Evolutionary conservation across 2,113 vertebrate species (phyloP), one percentile per base, ranked within the genome.

Genomic region (Trogon melanurus): DNA sequence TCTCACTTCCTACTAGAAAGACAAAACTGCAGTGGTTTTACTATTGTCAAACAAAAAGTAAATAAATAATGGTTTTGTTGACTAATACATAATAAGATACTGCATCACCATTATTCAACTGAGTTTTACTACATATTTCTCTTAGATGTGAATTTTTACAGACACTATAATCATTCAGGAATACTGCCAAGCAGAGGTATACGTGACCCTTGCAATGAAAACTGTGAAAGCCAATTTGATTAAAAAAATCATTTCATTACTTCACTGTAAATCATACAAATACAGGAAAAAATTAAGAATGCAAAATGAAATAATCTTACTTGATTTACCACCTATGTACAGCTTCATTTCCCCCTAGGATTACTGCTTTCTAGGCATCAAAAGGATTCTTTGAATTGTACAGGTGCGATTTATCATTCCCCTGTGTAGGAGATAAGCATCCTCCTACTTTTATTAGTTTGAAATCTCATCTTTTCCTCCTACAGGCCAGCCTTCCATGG

Each of bases 21-120:
- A 93, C 48, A 88, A 74, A 97, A 95, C 67, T 14, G 17, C 50
- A 62, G 22, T 61, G 86, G 32, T 82, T 97, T 96, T 84, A 87
- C 53, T 90, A 54, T 10, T 79, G 83, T 53, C 85, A 93, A 93
- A 88, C 32, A 81, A 91, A 87, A 94, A 76, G 45, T 87, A 78
- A 95, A 82, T 90, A 67, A 96, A 93, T 71, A 96, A 96, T 29
- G 60, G 64, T 10, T 79, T 76, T 93, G 89, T 76, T 96, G 67
- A 73, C 60, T 80, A 41, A 60, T 88, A 67, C 10, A 16, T 62
- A 93, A 54, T 21, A 66, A 80, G 66, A 80, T 36, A 54, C 16
- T 27, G 11, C 51, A 78, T 26, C 34, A 23, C 71, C 56, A 53
- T n/a, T 67, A 67, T 44, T 81, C 74, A 64, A 6, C 5, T 13